phyloP scores from a whole-genome alignment of 1,140 invertebrate genomes.

The Oscheius sp. region DNA sequence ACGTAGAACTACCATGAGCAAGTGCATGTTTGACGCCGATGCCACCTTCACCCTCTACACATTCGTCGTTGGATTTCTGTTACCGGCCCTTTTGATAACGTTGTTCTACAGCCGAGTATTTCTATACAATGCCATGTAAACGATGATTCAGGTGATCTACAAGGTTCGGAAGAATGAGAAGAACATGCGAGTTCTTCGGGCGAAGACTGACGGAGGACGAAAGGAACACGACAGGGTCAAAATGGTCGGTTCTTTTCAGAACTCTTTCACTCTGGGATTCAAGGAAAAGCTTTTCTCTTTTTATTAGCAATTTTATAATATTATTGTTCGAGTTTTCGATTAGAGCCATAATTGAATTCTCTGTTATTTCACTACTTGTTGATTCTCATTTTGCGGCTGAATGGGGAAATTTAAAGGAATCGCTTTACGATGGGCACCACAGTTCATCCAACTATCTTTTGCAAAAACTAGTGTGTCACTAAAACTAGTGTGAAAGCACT shows the following conservation, averaged over 20 bases:
- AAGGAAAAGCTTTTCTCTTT: not conserved
- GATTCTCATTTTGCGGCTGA: no score
- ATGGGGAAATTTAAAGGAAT: no score
- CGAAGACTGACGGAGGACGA: slow-evolving; percentile 34
- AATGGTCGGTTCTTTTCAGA: slow-evolving; percentile 5
- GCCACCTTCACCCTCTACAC: slow-evolving; percentile 55
- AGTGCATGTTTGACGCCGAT: slow-evolving; percentile 54
- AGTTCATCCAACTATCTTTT: no score
- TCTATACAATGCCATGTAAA: not conserved
- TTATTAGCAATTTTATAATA: not conserved
- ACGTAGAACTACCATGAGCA: slow-evolving; percentile 38
- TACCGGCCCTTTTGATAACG: slow-evolving; percentile 56
- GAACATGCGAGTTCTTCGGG: slow-evolving; percentile 10
- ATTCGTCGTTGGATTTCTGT: slow-evolving; percentile 52
- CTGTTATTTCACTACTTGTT: no score
- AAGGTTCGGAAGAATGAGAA: slow-evolving; percentile 23
- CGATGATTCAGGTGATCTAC: slow-evolving; percentile 25
- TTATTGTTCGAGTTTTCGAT: no score
- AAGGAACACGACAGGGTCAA: slow-evolving; percentile 27
- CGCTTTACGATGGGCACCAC: no score
- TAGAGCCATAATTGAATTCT: no score
- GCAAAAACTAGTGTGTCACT: no score
- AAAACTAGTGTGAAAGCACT: no score
- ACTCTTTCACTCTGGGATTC: no score
- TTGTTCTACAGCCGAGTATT: slow-evolving; percentile 53